Evolutionary conservation across 2,797 vertebrate species (phyloP).

Genomic region (Salarias fasciatus): DNA sequence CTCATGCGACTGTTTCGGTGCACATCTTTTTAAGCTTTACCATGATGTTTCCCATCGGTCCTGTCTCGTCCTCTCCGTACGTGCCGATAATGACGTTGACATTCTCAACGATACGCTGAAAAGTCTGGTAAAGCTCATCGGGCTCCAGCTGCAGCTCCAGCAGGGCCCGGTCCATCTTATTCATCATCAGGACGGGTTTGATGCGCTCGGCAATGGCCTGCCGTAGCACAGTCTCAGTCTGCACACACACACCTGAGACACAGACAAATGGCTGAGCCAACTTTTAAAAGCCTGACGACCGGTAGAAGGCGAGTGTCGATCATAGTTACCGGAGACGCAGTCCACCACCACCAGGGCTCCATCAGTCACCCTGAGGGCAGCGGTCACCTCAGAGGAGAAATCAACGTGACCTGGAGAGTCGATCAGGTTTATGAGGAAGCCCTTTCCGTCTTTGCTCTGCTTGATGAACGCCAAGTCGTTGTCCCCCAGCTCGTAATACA

Average conservation of each 20-base stretch:
- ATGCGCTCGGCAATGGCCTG: slow-evolving; percentile 96
- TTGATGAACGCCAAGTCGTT: slow-evolving; percentile 94
- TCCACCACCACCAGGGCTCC: slow-evolving; percentile 96
- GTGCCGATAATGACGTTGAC: slow-evolving; percentile 97
- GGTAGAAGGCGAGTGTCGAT: not conserved
- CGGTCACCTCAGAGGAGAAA: slow-evolving; percentile 95
- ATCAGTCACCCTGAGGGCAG: slow-evolving; percentile 93
- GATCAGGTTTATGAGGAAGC: slow-evolving; percentile 96
- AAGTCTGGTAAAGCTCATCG: slow-evolving; percentile 91
- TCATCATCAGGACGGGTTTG: slow-evolving; percentile 97
- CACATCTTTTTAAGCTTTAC: slow-evolving; percentile 72
- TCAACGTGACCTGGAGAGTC: slow-evolving; percentile 95
- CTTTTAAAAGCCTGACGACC: not conserved
- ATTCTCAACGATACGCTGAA: slow-evolving; percentile 94
- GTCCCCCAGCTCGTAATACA: slow-evolving; percentile 91
- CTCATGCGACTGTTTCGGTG: no score
- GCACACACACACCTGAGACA: slow-evolving; percentile 89
- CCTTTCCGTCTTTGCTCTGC: slow-evolving; percentile 91
- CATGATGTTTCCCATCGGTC: slow-evolving; percentile 98
- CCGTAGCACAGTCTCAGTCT: slow-evolving; percentile 94
- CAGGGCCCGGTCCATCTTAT: slow-evolving; percentile 95
- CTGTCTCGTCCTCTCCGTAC: slow-evolving; percentile 92
- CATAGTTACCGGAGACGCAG: slow-evolving; percentile 89
- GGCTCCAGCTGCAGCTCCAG: slow-evolving; percentile 92
- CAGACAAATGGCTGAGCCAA: slow-evolving; percentile 12